A percentile compares a stretch with the other conserved stretches of the same genome.
Evolutionary conservation across 2,888 invertebrate genomes (phyloP).

Genomic region (Polydrusus pterygomalis): DNA sequence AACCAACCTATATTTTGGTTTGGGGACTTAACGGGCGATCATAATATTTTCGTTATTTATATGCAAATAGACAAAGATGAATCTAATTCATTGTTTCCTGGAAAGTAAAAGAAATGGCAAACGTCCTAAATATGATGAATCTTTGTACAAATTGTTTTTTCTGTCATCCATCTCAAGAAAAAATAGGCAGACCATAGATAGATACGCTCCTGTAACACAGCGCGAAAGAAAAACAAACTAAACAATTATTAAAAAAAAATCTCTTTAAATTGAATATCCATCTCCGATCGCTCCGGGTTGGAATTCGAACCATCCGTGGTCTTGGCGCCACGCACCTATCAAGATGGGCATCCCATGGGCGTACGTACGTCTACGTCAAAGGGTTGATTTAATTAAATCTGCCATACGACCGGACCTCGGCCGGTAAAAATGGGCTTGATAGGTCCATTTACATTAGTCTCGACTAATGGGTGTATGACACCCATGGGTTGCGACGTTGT

Average conservation of each 20-base stretch:
- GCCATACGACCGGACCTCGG: conserved; percentile 44
- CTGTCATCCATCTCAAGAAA: no score
- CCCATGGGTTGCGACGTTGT: conserved; percentile 7
- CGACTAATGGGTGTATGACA: conserved; percentile 26
- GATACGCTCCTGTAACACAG: no score
- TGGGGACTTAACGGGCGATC: no score
- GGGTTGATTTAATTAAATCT: conserved; percentile 56
- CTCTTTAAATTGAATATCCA: background rate
- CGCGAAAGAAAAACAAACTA: background rate
- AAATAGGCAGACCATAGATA: no score
- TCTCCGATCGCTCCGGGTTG: conserved; percentile 23
- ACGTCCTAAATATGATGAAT: no score
- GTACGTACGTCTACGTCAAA: conserved; percentile 54
- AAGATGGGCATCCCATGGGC: conserved; percentile 53
- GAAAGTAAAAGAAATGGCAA: no score
- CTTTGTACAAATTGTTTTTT: no score
- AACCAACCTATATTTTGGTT: no score
- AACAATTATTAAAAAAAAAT: background rate
- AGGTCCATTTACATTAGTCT: conserved; percentile 43
- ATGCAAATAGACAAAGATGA: no score
- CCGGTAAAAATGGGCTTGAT: conserved; percentile 51
- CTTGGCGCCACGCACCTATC: conserved; percentile 52
- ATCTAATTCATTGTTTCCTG: no score
- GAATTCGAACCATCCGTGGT: conserved; percentile 46
- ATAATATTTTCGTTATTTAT: no score